Base-by-base conservation (phyloP, 1,140 invertebrate genomes). In the Mya arenaria region DNA sequence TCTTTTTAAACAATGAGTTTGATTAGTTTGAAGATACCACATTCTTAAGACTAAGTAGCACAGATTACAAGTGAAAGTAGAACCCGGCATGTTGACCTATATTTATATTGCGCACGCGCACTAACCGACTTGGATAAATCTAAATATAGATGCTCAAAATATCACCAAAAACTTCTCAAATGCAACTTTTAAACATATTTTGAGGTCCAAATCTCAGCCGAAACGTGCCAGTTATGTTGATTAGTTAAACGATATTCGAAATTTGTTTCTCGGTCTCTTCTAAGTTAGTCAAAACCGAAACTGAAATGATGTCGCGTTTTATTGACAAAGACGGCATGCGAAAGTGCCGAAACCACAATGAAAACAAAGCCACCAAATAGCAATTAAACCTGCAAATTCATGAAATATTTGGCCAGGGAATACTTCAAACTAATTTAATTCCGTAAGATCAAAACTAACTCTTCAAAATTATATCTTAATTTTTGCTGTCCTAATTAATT, bases 71-170 rank as follows among this genome's bases (percentile, higher is more conserved):
- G 13, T 34, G 25, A 32, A 28, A 73, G 56, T 19, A 39, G 19
- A n/a, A 39, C 19, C 75, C 75, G 62, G 75, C 62, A 48, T 66
- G 19, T 78, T 63, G 62, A 78, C 48, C 62, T 78, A 78, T 1
- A 66, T 78, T 63, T 39, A 0, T 30, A 28, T 66, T 56, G 62
- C 62, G 75, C 75, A 68, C 68, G 63, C 75, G 48, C n/a, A 30
- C 4, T 34, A 41, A 17, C 34, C n/a, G 13, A 28, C 8, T 41
- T 17, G 13, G 52, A 48, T n/a, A 71, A 41, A 52, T 28, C 15
- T 37, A 34, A 68, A 68, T 63, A 23, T 63, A 13, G 25, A n/a
- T 63, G 34, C 34, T 8, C 19, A 28, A 32, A 32, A 39, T 17
- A 23, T 28, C 58, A 62, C 25, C n/a, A n/a, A n/a, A n/a, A n/a